Evolutionary conservation across 2,113 vertebrate species (phyloP).

Genomic region (Barnardius zonarius): DNA sequence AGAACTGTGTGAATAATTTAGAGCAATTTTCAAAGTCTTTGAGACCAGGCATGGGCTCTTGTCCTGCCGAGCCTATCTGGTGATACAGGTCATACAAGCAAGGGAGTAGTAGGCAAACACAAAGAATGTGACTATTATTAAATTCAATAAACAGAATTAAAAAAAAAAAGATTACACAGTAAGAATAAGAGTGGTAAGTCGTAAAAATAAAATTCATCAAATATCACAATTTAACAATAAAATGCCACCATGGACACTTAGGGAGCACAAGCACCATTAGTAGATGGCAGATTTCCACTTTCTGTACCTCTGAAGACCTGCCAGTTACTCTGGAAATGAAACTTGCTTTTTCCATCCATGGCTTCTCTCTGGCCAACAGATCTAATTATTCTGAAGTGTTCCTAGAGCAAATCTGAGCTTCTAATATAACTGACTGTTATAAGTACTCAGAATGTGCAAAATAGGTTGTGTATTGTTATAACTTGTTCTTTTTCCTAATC

Average conservation of each 20-base stretch:
- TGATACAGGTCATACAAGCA: not conserved
- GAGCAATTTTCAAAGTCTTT: not conserved
- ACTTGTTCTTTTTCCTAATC: not conserved
- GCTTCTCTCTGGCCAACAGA: not conserved
- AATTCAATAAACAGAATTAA: not conserved
- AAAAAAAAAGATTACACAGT: not conserved
- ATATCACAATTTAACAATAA: not conserved
- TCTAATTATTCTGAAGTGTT: not conserved
- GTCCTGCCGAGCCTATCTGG: not conserved
- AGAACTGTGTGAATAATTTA: constrained; percentile 6
- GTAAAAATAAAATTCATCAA: not conserved
- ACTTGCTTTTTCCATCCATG: not conserved
- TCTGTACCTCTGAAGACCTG: not conserved
- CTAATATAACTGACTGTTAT: not conserved
- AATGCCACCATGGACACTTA: not conserved
- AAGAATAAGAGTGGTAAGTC: not conserved
- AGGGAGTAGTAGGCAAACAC: not conserved
- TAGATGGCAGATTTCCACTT: not conserved
- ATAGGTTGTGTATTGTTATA: not conserved
- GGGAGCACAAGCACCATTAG: not conserved
- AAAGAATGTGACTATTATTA: not conserved
- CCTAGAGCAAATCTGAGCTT: not conserved
- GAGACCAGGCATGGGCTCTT: not conserved
- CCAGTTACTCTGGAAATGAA: not conserved
- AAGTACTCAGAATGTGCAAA: not conserved